phyloP scores from a whole-genome alignment of 2,888 invertebrate genomes.

The Brassicogethes aeneus region DNA sequence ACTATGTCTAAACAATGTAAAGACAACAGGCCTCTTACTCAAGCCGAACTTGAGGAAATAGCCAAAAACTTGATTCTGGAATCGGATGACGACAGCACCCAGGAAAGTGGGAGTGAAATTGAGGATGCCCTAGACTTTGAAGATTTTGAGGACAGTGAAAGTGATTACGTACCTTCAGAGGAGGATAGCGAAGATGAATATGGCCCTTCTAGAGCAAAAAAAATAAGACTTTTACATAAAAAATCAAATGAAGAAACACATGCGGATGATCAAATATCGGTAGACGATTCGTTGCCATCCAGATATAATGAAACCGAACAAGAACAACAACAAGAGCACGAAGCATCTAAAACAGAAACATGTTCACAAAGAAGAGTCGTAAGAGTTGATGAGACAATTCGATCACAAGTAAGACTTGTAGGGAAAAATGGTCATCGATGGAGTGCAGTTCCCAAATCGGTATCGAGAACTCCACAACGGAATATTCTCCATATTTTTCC shows the following conservation, averaged over 20 bases:
- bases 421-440: too few relatives aligned
- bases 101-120: conserved; percentile 5
- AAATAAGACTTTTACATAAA: conserved; percentile 1
- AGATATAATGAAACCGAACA: conserved; percentile 4
- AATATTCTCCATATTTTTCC: too few relatives aligned
- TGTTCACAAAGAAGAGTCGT: too few relatives aligned
- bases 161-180: too few relatives aligned
- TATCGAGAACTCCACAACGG: conserved; percentile 7
- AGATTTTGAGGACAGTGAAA: too few relatives aligned
- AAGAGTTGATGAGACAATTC: too few relatives aligned
- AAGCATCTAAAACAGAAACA: conserved; percentile 1
- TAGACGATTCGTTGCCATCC: not conserved
- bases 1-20: too few relatives aligned
- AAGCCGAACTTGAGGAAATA: conserved; percentile 5
- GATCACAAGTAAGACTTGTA: too few relatives aligned
- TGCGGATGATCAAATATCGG: conserved; percentile 3
- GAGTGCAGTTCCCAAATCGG: conserved; percentile 6
- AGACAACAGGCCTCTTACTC: too few relatives aligned
- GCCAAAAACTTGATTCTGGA: conserved; percentile 5
- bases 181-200: conserved; percentile 4
- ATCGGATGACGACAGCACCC: conserved; percentile 6
- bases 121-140: conserved; percentile 4
- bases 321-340: conserved; percentile 4
- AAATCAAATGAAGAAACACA: too few relatives aligned
- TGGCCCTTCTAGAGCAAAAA: not conserved